phyloP scores from a whole-genome alignment of 2,113 vertebrate genomes.

The Lepus americanus region DNA sequence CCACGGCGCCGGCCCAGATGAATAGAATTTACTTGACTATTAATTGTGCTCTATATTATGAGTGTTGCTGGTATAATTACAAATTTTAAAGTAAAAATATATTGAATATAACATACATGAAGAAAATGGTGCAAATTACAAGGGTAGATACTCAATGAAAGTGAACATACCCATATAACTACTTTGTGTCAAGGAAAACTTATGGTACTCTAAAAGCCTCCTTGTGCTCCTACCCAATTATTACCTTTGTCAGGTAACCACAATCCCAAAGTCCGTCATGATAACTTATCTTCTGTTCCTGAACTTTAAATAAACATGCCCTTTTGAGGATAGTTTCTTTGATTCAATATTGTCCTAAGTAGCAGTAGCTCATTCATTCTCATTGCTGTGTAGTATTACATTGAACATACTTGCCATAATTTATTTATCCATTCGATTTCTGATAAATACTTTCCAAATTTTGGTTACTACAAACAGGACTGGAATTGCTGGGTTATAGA shows the following conservation, averaged over 20 bases:
- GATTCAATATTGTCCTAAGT: not conserved
- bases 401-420: not conserved
- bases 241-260: not conserved
- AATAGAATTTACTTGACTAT: conserved; percentile 28
- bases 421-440: not conserved
- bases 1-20: too few species aligned
- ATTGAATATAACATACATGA: not conserved
- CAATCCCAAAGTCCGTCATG: not conserved
- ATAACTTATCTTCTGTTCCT: not conserved
- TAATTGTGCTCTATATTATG: conserved; percentile 29
- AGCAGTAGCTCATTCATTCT: not conserved
- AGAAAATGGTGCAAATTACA: not conserved
- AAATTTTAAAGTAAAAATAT: conserved; percentile 40
- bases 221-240: not conserved
- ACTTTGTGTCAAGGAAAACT: not conserved
- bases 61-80: conserved; percentile 28
- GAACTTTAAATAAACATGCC: conserved; percentile 16
- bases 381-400: not conserved
- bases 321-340: not conserved
- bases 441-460: not conserved
- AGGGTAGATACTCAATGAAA: not conserved
- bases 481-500: not conserved
- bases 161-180: not conserved
- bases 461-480: not conserved
- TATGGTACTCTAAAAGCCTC: not conserved